phyloP scores from a whole-genome alignment of 2,797 vertebrate species.

The Arctocebus calabarensis region DNA sequence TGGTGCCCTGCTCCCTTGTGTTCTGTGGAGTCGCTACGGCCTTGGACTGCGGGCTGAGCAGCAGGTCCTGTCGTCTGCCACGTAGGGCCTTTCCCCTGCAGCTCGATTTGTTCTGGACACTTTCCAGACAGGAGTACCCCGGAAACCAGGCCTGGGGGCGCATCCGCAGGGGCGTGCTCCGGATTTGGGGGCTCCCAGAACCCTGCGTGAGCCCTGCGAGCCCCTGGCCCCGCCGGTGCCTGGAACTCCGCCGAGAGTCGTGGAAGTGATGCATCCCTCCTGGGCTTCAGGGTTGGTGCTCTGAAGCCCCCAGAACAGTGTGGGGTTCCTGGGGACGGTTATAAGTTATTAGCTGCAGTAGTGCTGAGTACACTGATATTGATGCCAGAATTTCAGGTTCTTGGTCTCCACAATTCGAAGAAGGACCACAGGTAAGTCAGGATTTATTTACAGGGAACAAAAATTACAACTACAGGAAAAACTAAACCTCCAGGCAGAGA shows the following conservation, averaged over 20 bases:
- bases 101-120: too few relatives aligned
- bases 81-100: too few relatives aligned
- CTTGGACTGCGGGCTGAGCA: neutral
- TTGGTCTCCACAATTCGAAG: too few relatives aligned
- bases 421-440: too few relatives aligned
- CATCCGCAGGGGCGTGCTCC: neutral
- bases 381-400: too few relatives aligned
- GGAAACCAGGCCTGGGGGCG: neutral
- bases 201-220: neutral
- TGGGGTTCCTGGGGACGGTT: neutral
- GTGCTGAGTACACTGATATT: too few relatives aligned
- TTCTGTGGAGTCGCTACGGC: neutral
- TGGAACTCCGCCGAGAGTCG: neutral
- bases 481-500: too few relatives aligned
- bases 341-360: too few relatives aligned
- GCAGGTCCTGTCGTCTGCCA: too few relatives aligned
- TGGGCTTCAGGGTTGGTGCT: neutral
- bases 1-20: neutral
- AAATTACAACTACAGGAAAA: too few relatives aligned
- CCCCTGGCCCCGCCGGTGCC: neutral
- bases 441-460: too few relatives aligned
- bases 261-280: fast-evolving
- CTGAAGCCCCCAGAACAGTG: neutral
- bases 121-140: fast-evolving
- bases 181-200: neutral